These are phyloP conservation scores for Epinephelus moara DNA, from an alignment of 2,113 vertebrate genomes.

Conservation along the genomic window DNA sequence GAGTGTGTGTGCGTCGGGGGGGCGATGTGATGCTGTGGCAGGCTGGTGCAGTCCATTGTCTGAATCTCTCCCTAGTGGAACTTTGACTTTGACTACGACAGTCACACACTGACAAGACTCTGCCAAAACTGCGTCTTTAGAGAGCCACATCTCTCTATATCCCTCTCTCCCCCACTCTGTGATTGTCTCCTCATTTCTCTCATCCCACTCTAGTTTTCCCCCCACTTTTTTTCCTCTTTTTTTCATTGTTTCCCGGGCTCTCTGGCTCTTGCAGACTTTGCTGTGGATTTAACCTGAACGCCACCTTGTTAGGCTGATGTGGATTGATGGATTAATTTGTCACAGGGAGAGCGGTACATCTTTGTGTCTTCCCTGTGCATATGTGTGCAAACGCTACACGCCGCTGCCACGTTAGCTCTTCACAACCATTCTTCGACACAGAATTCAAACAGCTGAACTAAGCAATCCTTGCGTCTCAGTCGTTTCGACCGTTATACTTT, in stretches of 20 bases:
- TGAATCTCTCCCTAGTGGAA: slow-evolving; percentile 78
- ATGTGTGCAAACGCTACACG: not conserved
- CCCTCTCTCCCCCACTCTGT: slow-evolving; percentile 26
- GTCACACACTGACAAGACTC: slow-evolving; percentile 65
- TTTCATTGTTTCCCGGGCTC: slow-evolving; percentile 61
- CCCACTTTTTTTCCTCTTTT: not conserved
- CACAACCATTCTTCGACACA: slow-evolving; percentile 8
- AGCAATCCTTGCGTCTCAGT: slow-evolving; percentile 12
- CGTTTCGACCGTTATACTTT: not conserved
- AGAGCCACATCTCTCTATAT: slow-evolving; percentile 60
- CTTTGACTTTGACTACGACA: slow-evolving; percentile 83
- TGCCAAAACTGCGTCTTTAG: slow-evolving; percentile 73
- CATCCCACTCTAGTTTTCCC: slow-evolving; percentile 5
- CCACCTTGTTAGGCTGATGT: slow-evolving; percentile 79
- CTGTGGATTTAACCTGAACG: slow-evolving; percentile 78
- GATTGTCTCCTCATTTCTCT: slow-evolving; percentile 54
- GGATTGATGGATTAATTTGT: slow-evolving; percentile 83
- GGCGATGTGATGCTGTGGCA: slow-evolving; percentile 67
- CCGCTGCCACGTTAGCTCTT: slow-evolving; percentile 32
- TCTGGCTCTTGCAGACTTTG: slow-evolving; percentile 64
- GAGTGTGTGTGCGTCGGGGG: slow-evolving; percentile 39
- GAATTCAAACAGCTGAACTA: slow-evolving; percentile 31
- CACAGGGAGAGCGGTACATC: slow-evolving; percentile 62
- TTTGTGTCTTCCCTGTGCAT: slow-evolving; percentile 15
- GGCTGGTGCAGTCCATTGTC: slow-evolving; percentile 77